Evolutionary conservation across 92 coral and sea anemone species (phyloP), one percentile per base, ranked within the genome.

Genomic region (Palythoa grandiflora): DNA sequence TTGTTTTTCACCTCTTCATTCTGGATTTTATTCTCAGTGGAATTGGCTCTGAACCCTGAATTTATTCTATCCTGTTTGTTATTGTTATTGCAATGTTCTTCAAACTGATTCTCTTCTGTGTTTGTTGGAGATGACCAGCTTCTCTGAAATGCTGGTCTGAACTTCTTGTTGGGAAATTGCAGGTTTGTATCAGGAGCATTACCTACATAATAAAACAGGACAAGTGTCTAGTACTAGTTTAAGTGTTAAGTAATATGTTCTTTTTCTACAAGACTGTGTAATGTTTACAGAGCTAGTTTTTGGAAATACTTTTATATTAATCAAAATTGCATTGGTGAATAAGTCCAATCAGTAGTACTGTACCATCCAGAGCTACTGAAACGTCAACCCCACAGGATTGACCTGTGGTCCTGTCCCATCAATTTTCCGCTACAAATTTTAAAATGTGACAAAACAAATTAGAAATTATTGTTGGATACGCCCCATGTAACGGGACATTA

Each of bases 81-180:
- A 20, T 68, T 57, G 72, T 84, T 73, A 28, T 47, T 81, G 38
- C 13, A 1, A 5, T 66, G 75, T 47, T 81, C 86, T 1, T 68
- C 61, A 65, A 28, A 39, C 6, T 65, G 74, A 39, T 73, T 75
- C 9, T 87, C 78, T 20, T 87, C 87, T 59, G 38, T 57, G 17
- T 59, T 79, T 20, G 20, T 52, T 39, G 89, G 78, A 54, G 89
- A 90, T 39, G 91, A 68, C 65, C 68, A 60, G 14, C 83, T 83
- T 70, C 83, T 72, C 36, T 88, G 94, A 90, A 91, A 93, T 57
- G 93, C 73, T 13, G 98, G 93, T 79, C 92, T 79, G 71, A 91
- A 95, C 80, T 87, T 93, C 87, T 93, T 95, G 78, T 87, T 91
- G 51, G 86, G 73, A 39, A 88, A 60, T 16, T 87, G 85, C 66